Base-by-base conservation (phyloP, 2,888 invertebrate species). In the Drosophila mimetica region DNA sequence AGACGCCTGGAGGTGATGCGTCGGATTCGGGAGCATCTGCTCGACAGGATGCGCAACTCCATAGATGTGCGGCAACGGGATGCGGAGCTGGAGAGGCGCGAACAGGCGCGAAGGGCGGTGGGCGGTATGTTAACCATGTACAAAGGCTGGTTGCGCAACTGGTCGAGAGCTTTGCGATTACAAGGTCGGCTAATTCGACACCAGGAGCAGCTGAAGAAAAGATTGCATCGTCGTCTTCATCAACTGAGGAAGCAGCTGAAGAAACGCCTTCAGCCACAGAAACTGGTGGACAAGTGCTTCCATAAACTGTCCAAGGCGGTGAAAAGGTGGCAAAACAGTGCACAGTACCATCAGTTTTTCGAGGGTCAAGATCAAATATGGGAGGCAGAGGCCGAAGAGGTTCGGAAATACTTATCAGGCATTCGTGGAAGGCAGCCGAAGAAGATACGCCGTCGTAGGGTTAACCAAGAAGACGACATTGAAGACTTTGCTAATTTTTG, bases 181-280 rank as follows among this genome's bases (percentile, higher is more conserved):
- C 71, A 75, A 22, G 14, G 28, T 8, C 14, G 30, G 36, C 28
- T 39, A 7, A 25, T 85, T 0, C 20, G 11, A 0, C 8, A 46
- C 7, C 20, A 71, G 44, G n/a, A 32, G 6, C 6, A 8, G 0
- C 7, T 55, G 20, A 72, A 80, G 6, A 0, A 6, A 0, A 6
- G 39, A 1, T 28, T 57, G 5, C 34, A 74, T 18, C 8, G 20
- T 0, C 22, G 11, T 0, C 14, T 79, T n/a, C 6, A 14, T 0
- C 7, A 14, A 1, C 13, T 86, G 32, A 36, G 53, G 4, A 59
- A 63, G n/a, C 61, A 51, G 7, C 34, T 77, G 14, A 5, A n/a
- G 14, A n/a, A n/a, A 2, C n/a, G 32, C 2, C 71, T 57, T 0
- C 32, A 50, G 1, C 57, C 54, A 0, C 9, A 42, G 0, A 13